Percentiles rank a stretch among this genome's conserved stretches.
Evolutionary conservation across 2,797 vertebrate genomes (phyloP).

Genomic region (Pantherophis vulpinus): DNA sequence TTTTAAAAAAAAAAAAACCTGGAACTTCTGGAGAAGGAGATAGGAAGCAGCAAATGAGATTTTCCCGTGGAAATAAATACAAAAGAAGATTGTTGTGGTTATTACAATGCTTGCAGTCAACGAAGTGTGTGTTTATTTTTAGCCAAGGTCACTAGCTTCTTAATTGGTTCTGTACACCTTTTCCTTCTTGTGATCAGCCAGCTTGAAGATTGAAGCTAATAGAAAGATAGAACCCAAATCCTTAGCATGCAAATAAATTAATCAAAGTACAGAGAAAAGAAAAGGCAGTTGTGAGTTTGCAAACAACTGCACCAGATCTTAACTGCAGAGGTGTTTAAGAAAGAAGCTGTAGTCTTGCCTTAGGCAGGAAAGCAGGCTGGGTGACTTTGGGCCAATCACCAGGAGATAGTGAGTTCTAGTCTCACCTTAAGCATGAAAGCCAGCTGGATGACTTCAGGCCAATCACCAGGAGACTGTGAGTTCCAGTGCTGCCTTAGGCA

Average conservation of each 20-base stretch:
- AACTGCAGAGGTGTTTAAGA: neutral
- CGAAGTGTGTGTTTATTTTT: neutral
- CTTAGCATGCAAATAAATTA: neutral
- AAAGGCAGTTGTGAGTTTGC: neutral
- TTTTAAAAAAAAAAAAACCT: neutral
- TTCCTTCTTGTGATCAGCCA: neutral
- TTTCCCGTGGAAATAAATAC: neutral
- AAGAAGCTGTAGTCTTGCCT: neutral
- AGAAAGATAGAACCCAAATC: neutral
- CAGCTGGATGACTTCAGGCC: neutral
- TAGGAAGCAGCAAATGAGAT: neutral
- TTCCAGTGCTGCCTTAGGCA: too few species aligned
- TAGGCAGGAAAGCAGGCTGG: neutral
- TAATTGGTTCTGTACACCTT: neutral
- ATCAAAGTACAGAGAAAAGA: neutral
- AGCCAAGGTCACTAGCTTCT: neutral
- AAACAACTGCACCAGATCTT: neutral
- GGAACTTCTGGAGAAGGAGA: neutral
- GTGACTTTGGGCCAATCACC: neutral
- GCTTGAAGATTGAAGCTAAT: neutral
- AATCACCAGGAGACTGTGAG: too few species aligned
- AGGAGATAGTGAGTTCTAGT: too few species aligned
- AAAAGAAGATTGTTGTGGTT: neutral
- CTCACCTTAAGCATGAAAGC: fast-evolving
- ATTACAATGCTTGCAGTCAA: neutral